A percentile compares a stretch with the other conserved stretches of the same genome.
Conservation (phyloP, 2,113 vertebrate genomes). For the Otis tarda region DNA sequence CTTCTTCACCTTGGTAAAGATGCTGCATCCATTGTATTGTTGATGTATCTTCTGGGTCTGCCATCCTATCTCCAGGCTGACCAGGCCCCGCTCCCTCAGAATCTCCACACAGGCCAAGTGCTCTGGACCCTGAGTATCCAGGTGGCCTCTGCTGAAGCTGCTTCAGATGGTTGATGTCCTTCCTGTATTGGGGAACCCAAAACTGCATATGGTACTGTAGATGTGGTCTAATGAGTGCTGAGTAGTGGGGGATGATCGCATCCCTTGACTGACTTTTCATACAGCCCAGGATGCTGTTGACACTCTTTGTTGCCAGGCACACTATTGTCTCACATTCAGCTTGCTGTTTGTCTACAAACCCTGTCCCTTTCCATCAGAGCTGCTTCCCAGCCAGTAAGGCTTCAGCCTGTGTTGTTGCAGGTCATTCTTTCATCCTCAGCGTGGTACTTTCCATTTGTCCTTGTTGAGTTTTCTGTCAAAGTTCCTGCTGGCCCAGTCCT, state of each 20-base stretch:
- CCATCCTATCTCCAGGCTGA: not conserved
- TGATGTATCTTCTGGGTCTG: not conserved
- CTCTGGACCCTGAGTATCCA: not conserved
- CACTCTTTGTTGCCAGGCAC: not conserved
- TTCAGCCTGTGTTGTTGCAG: not conserved
- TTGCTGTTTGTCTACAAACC: not conserved
- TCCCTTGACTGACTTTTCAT: not conserved
- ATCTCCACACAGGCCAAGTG: not conserved
- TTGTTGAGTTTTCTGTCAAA: not conserved
- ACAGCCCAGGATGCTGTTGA: fast-evolving
- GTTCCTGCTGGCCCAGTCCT: not conserved
- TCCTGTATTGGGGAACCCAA: not conserved
- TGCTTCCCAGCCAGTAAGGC: not conserved
- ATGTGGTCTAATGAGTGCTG: not conserved
- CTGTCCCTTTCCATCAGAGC: not conserved
- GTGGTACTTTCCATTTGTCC: not conserved
- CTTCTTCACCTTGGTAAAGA: not conserved
- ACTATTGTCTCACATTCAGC: not conserved
- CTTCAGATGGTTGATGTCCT: not conserved
- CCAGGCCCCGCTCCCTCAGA: not conserved
- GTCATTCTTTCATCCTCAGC: not conserved
- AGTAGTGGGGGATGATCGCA: not conserved
- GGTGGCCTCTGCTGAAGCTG: not conserved
- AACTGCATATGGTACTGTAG: not conserved
- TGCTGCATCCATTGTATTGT: not conserved